Evolutionary conservation across 1,140 invertebrate genomes (phyloP), one percentile per base, ranked within the genome.

Genomic region (Pogonus chalceus): DNA sequence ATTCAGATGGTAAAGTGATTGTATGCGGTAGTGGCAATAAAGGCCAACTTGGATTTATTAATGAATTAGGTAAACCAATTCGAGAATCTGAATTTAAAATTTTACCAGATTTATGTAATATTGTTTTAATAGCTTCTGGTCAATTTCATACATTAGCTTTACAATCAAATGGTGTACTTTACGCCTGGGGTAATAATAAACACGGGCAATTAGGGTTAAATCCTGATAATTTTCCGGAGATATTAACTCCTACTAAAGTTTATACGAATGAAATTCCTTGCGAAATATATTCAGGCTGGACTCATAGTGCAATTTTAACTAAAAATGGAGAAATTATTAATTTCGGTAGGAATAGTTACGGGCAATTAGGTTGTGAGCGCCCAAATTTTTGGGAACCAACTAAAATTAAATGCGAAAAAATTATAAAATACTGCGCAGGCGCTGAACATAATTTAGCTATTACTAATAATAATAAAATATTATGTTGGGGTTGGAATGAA

Each of bases 401-500:
- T 22, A 66, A 60, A 62, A 31, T 63, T 21, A 49, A 64, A 66
- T 71, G 64, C 55, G 58, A 69, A 9, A 50, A 67, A 56, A 68
- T 84, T 9, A 62, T 63, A 54, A 74, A 81, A 63, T 56, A 89
- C 18, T 78, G 76, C 53, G 71, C 85, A 62, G 88, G 88, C 9
- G 87, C 88, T 0, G 88, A 91, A 66, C 88, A 92, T 63, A 87
- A 83, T 51, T 60, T 92, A 46, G 77, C 74, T 18, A 65, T 81
- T 63, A 75, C 74, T 69, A 78, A 70, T 35, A 68, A 77, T 55
- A 79, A 79, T 18, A 69, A 73, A 39, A 60, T 90, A 1, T 81
- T 80, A 54, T 80, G 81, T n/a, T 92, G 89, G 88, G 90, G 90
- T 3, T 93, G 89, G 89, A 92, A 92, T 72, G 90, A 93, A 60